A percentile compares a stretch with the other conserved stretches of the same genome.
These are phyloP conservation scores for Drosophila dives DNA, from an alignment of 2,888 invertebrate species.

Conservation along the genomic window DNA sequence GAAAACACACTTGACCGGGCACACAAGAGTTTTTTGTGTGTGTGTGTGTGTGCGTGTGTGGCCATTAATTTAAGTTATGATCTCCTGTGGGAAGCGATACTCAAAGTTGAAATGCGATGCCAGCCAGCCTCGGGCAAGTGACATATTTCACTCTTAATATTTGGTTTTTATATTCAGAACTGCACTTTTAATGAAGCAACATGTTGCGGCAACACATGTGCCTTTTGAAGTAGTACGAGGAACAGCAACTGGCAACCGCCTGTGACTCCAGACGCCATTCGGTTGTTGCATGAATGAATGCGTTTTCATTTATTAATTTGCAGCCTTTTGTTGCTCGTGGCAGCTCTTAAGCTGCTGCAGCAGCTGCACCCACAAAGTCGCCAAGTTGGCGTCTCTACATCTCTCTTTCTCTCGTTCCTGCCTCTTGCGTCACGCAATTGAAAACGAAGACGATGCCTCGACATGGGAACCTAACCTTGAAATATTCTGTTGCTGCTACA, in stretches of 20 bases:
- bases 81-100: conserved; percentile 44
- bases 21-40: conserved; percentile 3
- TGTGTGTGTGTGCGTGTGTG: conserved; percentile 32
- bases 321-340: conserved; percentile 62
- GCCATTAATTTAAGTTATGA: conserved; percentile 54
- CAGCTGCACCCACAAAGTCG: conserved; percentile 55
- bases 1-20: conserved; percentile 21
- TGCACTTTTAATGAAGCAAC: conserved; percentile 64
- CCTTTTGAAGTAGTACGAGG: conserved; percentile 25
- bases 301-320: conserved; percentile 79
- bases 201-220: conserved; percentile 74
- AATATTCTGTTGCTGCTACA: conserved; percentile 41
- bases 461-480: conserved; percentile 75
- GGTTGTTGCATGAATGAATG: conserved; percentile 76
- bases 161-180: conserved; percentile 4
- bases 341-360: conserved; percentile 32
- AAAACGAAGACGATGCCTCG: conserved; percentile 63
- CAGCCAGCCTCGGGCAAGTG: conserved; percentile 46
- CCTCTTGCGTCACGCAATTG: conserved; percentile 67
- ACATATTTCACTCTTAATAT: conserved; percentile 42
- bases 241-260: conserved; percentile 20
- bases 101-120: conserved; percentile 46
- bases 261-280: conserved; percentile 45
- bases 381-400: conserved; percentile 37
- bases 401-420: conserved; percentile 4